Base-by-base conservation (phyloP, 2,113 vertebrate species). In the Micronycteris hirsuta region DNA sequence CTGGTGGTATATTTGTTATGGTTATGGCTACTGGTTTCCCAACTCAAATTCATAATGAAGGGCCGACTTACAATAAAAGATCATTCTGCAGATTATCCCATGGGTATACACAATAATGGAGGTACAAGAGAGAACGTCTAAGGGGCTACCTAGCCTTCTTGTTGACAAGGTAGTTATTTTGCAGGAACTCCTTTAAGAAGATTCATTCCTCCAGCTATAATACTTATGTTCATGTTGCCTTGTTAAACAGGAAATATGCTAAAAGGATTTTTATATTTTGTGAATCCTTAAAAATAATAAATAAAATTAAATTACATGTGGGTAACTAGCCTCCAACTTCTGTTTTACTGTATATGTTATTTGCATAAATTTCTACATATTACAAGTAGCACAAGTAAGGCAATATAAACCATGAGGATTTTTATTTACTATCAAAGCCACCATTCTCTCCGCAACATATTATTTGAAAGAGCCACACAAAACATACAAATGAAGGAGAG, bases 251-350 rank as follows among this genome's bases (percentile, higher is more conserved):
- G 28, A 68, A 78, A 41, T 76, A 28, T 20, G n/a, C 26, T 90
- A 16, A 67, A 77, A 95, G 0, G 0, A 61, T 67, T 86, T 86
- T 41, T 7, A 33, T 89, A 83, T 16, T 77, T 73, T 97, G 2
- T 70, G 2, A 86, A 49, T 38, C 24, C 19, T 33, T 71, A 11
- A 77, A 13, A 68, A 80, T 52, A 77, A 45, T 0, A 47, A n/a
- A 84, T 47, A 76, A 77, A 65, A 73, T 74, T 78, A 92, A 87
- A 45, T 41, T 73, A 11, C 14, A 78, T 77, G 2, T 78, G 8
- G 19, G 4, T 26, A 77, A 61, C 5, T 24, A 13, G 2, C 3
- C 1, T 89, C 15, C 1, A 77, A 52, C 0, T 71, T 91, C 10
- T 58, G 8, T 85, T 71, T 94, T 20, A 45, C 13, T 52, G 20